Evolutionary conservation across 2,888 invertebrate species (phyloP), one percentile per base, ranked within the genome.

Genomic region (Chydorus sphaericus): DNA sequence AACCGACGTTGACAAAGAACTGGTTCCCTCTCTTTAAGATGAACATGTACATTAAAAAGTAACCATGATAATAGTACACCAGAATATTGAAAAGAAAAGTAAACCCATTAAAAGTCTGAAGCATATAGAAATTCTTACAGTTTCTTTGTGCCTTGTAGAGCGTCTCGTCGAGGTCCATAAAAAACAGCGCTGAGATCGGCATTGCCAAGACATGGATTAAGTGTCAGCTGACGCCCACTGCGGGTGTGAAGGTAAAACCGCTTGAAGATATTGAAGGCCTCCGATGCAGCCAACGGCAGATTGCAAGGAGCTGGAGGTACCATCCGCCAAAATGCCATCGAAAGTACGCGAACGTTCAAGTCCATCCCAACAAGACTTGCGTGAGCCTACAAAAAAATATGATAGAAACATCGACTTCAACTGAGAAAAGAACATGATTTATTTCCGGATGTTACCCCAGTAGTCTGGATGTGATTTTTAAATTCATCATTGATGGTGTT

Each of bases 311-410:
- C 91, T 59, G 90, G 87, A 54, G 89, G 86, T 64, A 87, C 86
- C 54, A 90, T 91, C 62, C 98, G 98, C 98, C 98, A 98, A 74
- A 94, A 97, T 57, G 98, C 98, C 33, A 97, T 97, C 39, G 98
- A 99, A 60, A 99, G 75, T 63, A 99, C 98, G 65, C 96, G 81
- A 64, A 98, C 96, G 65, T 89, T 90, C 66, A 99, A 77, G 73
- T 99, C 98, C 56, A 93, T 88, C 59, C 92, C 92, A 65, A 83
- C 81, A 61, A 92, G 72, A 67, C 79, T 83, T 61, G 79, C 80
- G 85, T 86, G 69, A 8, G 52, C 33, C 52, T 44, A 44, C 4
- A 8, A 71, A 68, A n/a, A 48, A 44, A 39, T 61, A 61, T 30
- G 11, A 16, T n/a, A n/a, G n/a, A n/a, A n/a, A n/a, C n/a, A n/a